phyloP scores from a whole-genome alignment of 2,113 vertebrate genomes.

The Pomatorhinus ruficollis region DNA sequence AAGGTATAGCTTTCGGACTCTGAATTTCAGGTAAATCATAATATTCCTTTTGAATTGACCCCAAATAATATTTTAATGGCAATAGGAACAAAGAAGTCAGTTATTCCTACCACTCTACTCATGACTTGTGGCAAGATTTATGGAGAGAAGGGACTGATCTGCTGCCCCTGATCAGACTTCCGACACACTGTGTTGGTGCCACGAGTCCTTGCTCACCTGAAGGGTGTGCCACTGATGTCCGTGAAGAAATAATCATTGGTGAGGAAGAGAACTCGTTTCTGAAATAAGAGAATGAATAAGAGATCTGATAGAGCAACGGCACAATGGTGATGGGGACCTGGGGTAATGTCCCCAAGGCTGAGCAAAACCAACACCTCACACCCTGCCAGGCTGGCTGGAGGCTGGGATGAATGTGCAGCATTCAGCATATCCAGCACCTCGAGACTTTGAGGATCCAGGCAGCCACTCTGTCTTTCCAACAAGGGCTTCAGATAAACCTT shows the following conservation, averaged over 20 bases:
- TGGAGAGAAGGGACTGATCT: neutral
- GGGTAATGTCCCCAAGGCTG: neutral
- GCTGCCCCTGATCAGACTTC: neutral
- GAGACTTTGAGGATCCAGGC: neutral
- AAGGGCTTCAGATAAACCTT: neutral
- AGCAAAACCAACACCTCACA: neutral
- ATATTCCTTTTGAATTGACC: neutral
- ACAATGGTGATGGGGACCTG: neutral
- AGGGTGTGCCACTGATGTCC: slow-evolving; percentile 90
- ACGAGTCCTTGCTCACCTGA: slow-evolving; percentile 80
- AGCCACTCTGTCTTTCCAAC: neutral
- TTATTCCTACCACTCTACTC: neutral
- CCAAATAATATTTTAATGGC: neutral
- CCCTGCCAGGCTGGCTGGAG: neutral
- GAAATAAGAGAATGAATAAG: neutral
- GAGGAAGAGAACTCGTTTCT: slow-evolving; percentile 91
- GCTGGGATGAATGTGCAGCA: neutral
- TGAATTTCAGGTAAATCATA: neutral
- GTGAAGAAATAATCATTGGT: slow-evolving; percentile 96
- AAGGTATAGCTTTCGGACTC: neutral
- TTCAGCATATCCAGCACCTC: neutral
- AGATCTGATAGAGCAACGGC: neutral
- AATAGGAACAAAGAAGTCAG: neutral
- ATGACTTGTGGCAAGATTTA: neutral
- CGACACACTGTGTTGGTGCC: neutral